These are phyloP conservation scores for Agrilus biguttatus DNA, from an alignment of 2,888 invertebrate genomes.

Conservation along the genomic window DNA sequence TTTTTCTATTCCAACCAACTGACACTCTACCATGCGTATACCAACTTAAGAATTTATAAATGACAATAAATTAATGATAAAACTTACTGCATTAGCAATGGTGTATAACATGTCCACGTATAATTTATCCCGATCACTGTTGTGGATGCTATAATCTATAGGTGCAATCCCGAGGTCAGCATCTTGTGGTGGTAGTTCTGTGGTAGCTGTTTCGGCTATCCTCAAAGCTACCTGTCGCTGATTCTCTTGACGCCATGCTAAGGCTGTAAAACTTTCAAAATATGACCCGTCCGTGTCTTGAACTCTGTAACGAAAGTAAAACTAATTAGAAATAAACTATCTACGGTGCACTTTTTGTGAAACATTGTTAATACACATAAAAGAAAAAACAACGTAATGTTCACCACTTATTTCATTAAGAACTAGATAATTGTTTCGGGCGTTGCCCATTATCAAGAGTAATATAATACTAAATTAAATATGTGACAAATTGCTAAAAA, in stretches of 20 bases:
- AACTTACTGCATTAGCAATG: constrained; percentile 80
- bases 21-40: too few relatives aligned
- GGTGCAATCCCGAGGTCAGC: constrained; percentile 25
- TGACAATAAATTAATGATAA: too few relatives aligned
- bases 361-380: too few relatives aligned
- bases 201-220: constrained; percentile 45
- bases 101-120: constrained; percentile 90
- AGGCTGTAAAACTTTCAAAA: constrained; percentile 85
- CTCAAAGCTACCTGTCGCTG: constrained; percentile 64
- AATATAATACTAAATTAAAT: too few relatives aligned
- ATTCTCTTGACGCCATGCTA: constrained; percentile 88
- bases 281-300: constrained; percentile 90
- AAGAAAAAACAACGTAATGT: too few relatives aligned
- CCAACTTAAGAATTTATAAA: too few relatives aligned
- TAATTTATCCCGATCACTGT: constrained; percentile 50
- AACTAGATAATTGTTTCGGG: too few relatives aligned
- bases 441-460: too few relatives aligned
- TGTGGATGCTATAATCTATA: constrained; percentile 27
- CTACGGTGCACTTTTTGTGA: too few relatives aligned
- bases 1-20: too few relatives aligned
- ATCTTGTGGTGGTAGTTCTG: constrained; percentile 44
- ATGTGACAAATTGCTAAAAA: too few relatives aligned
- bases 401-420: too few relatives aligned
- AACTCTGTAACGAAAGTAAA: constrained; percentile 45
- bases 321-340: background rate